These are phyloP conservation scores for Onychostruthus taczanowskii DNA, from an alignment of 2,113 vertebrate species.

Conservation along the genomic window DNA sequence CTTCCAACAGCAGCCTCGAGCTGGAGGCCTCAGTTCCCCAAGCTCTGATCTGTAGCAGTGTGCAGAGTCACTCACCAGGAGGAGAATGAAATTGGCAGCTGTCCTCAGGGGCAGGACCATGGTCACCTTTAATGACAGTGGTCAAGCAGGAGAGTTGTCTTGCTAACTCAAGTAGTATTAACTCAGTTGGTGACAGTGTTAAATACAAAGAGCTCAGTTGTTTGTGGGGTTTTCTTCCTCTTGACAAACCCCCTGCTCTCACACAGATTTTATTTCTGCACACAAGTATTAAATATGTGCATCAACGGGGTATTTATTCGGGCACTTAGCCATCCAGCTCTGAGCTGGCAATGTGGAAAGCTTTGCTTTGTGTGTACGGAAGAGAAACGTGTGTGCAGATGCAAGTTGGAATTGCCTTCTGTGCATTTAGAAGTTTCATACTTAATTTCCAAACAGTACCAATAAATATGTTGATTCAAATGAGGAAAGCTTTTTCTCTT, in stretches of 20 bases:
- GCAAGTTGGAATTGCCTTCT: not conserved
- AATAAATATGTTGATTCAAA: conserved; percentile 24
- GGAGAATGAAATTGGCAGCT: not conserved
- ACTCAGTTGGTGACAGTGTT: not conserved
- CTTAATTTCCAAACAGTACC: conserved; percentile 15
- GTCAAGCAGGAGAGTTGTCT: not conserved
- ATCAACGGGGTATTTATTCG: not conserved
- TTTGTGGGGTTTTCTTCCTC: not conserved
- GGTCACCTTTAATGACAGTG: not conserved
- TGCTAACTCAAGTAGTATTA: not conserved
- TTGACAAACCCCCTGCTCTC: not conserved
- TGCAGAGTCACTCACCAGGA: rapidly evolving
- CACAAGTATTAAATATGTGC: not conserved
- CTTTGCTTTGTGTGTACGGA: not conserved
- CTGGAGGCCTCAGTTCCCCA: rapidly evolving
- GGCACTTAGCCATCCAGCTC: not conserved
- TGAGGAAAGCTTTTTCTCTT: conserved; percentile 18
- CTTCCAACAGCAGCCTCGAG: not conserved
- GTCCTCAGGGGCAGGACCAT: not conserved
- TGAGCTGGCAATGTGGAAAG: not conserved
- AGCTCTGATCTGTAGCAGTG: rapidly evolving
- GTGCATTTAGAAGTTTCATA: not conserved
- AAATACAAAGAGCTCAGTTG: not conserved
- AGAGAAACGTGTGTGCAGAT: not conserved
- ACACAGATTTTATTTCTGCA: not conserved